Evolutionary conservation across 2,888 invertebrate species (phyloP).

Genomic region (Petrolisthes cinctipes): DNA sequence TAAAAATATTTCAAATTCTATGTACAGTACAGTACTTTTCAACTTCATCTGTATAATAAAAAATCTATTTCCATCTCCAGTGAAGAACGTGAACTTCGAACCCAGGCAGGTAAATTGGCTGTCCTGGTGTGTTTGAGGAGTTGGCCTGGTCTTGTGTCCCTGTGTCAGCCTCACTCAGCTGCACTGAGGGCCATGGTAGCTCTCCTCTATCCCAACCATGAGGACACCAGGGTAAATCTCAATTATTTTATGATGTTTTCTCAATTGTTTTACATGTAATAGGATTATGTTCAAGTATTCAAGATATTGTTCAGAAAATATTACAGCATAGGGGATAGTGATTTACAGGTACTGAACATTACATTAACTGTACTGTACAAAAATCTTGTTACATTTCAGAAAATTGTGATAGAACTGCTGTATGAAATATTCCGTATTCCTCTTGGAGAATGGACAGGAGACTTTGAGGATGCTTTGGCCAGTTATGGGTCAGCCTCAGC

Average conservation of each 20-base stretch:
- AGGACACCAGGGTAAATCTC: conserved; percentile 85
- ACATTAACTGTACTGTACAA: no score
- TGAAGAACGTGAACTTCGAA: conserved; percentile 81
- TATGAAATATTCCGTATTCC: conserved; percentile 88
- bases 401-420: conserved; percentile 90
- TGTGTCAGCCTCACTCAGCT: conserved; percentile 51
- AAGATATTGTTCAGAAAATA: no score
- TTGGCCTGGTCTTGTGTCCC: conserved; percentile 86
- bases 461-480: conserved; percentile 50
- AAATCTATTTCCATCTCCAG: conserved; percentile 24
- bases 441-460: conserved; percentile 38
- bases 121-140: conserved; percentile 86
- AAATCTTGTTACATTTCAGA: conserved; percentile 73
- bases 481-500: conserved; percentile 70
- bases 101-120: conserved; percentile 87
- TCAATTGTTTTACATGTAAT: neutral
- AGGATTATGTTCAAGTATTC: no score
- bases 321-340: no score
- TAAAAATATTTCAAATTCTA: no score
- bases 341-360: no score
- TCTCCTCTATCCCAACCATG: conserved; percentile 82
- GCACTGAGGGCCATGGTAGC: conserved; percentile 46
- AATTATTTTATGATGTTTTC: neutral
- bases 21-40: no score
- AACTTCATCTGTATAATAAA: no score